Conservation (phyloP, 2,797 vertebrate species). For the Notoglanidium macrostoma region DNA sequence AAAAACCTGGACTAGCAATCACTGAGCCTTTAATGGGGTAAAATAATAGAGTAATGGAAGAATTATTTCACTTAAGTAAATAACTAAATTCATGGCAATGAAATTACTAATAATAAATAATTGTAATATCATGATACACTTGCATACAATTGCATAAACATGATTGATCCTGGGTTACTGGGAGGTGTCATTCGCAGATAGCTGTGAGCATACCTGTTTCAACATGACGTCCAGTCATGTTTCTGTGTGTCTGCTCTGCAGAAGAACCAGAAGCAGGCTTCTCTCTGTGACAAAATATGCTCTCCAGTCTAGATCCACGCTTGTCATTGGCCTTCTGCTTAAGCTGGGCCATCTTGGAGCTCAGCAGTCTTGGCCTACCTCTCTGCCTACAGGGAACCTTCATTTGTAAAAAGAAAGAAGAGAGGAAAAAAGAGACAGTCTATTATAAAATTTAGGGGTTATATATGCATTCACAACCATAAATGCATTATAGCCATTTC, state of each 20-base stretch:
- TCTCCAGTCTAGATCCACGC: slow-evolving; percentile 70
- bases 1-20: slow-evolving; percentile 5
- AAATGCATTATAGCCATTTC: slow-evolving; percentile 8
- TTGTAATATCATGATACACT: neutral
- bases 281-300: slow-evolving; percentile 76
- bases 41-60: neutral
- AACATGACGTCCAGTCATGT: slow-evolving; percentile 20
- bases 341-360: slow-evolving; percentile 81
- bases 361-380: slow-evolving; percentile 73
- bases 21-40: neutral
- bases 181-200: neutral
- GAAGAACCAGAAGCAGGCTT: slow-evolving; percentile 60
- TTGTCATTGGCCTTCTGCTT: slow-evolving; percentile 86
- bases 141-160: neutral
- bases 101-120: slow-evolving; percentile 8
- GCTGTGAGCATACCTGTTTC: slow-evolving; percentile 47
- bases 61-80: slow-evolving; percentile 2
- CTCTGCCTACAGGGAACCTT: slow-evolving; percentile 80
- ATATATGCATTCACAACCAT: neutral
- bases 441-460: neutral
- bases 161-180: neutral
- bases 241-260: slow-evolving; percentile 67
- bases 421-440: neutral
- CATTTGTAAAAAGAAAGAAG: slow-evolving; percentile 67
- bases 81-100: neutral